Base-by-base conservation (phyloP, 2,888 invertebrate genomes). In the Andricus curvator region DNA sequence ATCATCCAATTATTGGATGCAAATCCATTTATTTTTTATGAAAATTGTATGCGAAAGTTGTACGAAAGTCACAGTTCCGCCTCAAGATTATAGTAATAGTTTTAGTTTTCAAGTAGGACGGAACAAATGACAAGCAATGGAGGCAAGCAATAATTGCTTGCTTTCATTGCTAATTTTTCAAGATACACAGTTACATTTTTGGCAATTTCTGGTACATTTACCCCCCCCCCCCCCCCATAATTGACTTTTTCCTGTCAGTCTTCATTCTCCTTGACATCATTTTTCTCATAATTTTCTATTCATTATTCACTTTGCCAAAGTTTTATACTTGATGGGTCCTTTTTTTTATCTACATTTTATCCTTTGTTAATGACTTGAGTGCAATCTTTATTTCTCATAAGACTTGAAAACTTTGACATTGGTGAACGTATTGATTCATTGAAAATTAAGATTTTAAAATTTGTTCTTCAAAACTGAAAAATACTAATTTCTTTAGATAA, bases 181-280 rank as follows among this genome's bases (percentile, higher is more conserved):
- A 70, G 51, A 56, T 74, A n/a, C 11, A 74, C 29, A 74, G 33
- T 56, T 56, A 56, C 33, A 56, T 37, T 29, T 56, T 74, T 74
- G 51, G 2, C 51, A 56, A 74, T 74, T 56, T 74, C 29, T 74
- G 51, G 13, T 44, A 44, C 33, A 33, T 6, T 33, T 6, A 5
- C 33, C 33, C 0, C 33, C 33, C 2, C 67, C 48, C 48, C 6
- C 25, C 48, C 25, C 68, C 29, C n/a, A 48, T 70, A 70, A 70
- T 70, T 48, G 15, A 29, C 25, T 48, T 70, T 48, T 70, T 48
- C 48, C 68, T 66, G 6, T 4, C 29, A 29, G 15, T 13, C 17
- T 13, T 65, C 33, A 15, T 33, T 33, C 0, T 56, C n/a, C 20
- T 56, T 56, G 8, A 56, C 56, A 56, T 56, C 8, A 56, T 56